Base-by-base conservation (phyloP, 1,140 invertebrate genomes). In the Rhyacophila brunnea region DNA sequence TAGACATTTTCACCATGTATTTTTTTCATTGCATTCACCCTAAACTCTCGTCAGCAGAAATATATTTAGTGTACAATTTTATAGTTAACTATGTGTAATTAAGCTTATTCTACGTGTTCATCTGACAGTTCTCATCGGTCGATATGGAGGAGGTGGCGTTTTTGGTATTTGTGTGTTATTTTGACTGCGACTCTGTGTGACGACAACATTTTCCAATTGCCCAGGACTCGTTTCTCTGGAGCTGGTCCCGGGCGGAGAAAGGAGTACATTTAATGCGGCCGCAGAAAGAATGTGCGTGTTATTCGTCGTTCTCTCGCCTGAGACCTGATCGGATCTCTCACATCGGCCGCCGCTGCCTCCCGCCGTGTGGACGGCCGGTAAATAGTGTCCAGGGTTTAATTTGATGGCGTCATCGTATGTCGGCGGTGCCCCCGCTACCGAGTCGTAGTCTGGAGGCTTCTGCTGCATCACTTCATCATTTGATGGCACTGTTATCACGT, bases 331-430 rank as follows among this genome's bases (percentile, higher is more conserved):
- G 0, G 54, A 57, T 11, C 54, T 20, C 10, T 48, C 44, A 6
- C 38, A 13, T 17, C 54, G 36, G 20, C 17, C 69, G 59, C 69
- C 71, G 19, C 56, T 62, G 35, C 48, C 20, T 4, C 49, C 52
- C 23, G 64, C 45, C 2, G 49, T 10, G 35, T 65, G 64, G 3
- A 60, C 70, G 15, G 74, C 68, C 1, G 71, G 70, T 40, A 80
- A 67, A 47, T 77, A 60, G 1, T 74, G 66, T 38, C 78, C 75
- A 23, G 87, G 86, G 73, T 83, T 83, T 51, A 89, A 71, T 69
- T 87, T 87, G 65, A 89, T 87, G 10, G 87, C 87, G 64, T 88
- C 86, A 60, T 88, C 86, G 68, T 89, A 89, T 19, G 83, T 85
- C 0, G 87, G 87, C 35, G 86, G 86, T 38, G 82, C 79, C 13